Conservation (phyloP, 2,113 vertebrate species). For the Sorex araneus region DNA sequence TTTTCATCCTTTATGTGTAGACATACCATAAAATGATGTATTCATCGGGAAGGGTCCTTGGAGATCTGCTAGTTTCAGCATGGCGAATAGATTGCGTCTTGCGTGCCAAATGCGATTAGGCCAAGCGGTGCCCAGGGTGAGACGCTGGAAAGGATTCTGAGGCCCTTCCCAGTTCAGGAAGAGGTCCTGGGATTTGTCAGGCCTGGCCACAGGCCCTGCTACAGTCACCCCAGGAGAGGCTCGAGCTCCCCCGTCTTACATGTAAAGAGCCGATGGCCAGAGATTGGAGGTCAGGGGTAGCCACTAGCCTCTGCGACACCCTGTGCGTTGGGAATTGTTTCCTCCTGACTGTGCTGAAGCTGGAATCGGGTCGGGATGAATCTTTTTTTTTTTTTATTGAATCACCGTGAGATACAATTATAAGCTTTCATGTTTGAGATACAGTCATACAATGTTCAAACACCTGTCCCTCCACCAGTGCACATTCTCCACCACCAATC, state of each 20-base stretch:
- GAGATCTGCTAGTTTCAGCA: conserved; percentile 15
- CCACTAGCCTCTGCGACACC: fast-evolving
- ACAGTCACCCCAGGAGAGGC: too few relatives aligned
- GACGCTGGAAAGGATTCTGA: neutral
- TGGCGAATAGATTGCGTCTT: conserved; percentile 49
- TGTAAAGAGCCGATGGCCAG: neutral
- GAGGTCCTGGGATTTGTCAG: neutral
- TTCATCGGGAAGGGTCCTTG: conserved; percentile 56
- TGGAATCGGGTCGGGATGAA: neutral
- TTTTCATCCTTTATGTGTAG: neutral
- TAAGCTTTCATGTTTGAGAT: too few relatives aligned
- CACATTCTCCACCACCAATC: too few relatives aligned
- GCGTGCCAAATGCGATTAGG: conserved; percentile 27
- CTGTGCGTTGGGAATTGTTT: neutral
- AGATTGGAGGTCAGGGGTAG: neutral
- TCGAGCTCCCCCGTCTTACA: neutral
- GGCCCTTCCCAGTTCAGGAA: neutral
- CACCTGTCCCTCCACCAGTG: too few relatives aligned
- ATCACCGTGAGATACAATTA: too few relatives aligned
- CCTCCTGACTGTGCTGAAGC: too few relatives aligned
- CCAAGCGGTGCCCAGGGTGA: conserved; percentile 30
- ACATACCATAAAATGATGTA: conserved; percentile 53
- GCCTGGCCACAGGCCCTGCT: too few relatives aligned
- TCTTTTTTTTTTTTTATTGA: neutral
- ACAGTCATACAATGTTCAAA: too few relatives aligned